Conservation (phyloP, 2,888 invertebrate species). For the Pinctada fucata region DNA sequence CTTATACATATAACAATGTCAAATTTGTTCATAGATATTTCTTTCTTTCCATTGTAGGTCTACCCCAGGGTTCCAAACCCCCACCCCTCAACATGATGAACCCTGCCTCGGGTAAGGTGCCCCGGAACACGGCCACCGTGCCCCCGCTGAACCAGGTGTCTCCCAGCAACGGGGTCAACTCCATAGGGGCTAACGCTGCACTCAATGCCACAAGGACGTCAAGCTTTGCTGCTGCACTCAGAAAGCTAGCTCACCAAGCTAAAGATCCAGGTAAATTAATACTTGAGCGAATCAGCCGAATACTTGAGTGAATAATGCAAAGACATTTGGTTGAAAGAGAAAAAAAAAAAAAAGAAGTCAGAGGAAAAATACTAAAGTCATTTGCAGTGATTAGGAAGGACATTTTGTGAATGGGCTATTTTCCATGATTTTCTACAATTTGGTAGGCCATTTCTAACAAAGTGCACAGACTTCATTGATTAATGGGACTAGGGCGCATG, state of each 20-base stretch:
- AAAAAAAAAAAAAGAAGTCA: too few species aligned
- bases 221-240: constrained; percentile 90
- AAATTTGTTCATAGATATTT: too few species aligned
- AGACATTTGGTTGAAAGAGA: background rate
- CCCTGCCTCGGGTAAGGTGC: constrained; percentile 62
- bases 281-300: background rate
- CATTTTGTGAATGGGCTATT: too few species aligned
- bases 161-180: constrained; percentile 65
- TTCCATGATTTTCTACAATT: too few species aligned
- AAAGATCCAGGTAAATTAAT: constrained; percentile 76
- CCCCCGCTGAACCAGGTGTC: constrained; percentile 76
- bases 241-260: constrained; percentile 94
- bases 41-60: constrained; percentile 30
- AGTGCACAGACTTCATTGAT: too few species aligned
- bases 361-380: too few species aligned
- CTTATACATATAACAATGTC: too few species aligned
- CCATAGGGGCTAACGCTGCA: constrained; percentile 64
- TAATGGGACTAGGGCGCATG: too few species aligned
- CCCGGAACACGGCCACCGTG: constrained; percentile 75
- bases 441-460: too few species aligned
- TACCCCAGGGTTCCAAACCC: constrained; percentile 66
- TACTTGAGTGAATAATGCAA: background rate
- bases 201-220: constrained; percentile 79
- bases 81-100: constrained; percentile 71
- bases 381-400: too few species aligned